phyloP scores from a whole-genome alignment of 2,113 vertebrate species.

The Tachuris rubrigastra region DNA sequence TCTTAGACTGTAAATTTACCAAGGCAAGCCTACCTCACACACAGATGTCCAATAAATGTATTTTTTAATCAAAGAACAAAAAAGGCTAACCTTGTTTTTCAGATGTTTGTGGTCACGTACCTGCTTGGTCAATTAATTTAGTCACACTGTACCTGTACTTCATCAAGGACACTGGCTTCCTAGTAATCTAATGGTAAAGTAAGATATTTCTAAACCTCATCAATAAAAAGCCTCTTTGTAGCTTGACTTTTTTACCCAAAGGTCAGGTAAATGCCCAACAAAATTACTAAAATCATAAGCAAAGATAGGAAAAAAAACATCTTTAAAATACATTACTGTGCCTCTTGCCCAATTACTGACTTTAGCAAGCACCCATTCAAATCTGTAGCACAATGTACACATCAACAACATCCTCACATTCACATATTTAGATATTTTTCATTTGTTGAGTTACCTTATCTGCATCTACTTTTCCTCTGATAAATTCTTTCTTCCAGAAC shows the following conservation, averaged over 20 bases:
- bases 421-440: not conserved
- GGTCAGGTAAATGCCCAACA: not conserved
- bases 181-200: not conserved
- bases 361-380: not conserved
- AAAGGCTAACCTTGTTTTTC: not conserved
- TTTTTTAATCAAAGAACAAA: not conserved
- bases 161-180: not conserved
- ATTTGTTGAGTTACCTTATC: conserved; percentile 85
- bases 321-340: not conserved
- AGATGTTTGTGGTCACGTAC: not conserved
- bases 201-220: not conserved
- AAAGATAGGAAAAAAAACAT: not conserved
- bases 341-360: not conserved
- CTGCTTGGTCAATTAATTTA: not conserved
- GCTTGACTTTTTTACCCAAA: not conserved
- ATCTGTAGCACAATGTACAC: not conserved
- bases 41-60: not conserved
- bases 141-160: not conserved
- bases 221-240: not conserved
- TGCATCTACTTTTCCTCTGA: conserved; percentile 90
- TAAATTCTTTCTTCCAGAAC: conserved; percentile 96
- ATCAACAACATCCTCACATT: not conserved
- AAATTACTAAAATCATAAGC: not conserved
- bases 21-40: not conserved
- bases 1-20: not conserved